Percentiles rank a stretch among this genome's conserved stretches.
These are phyloP conservation scores for Neomicropteryx cornuta DNA, from an alignment of 1,140 invertebrate genomes.

Conservation along the genomic window DNA sequence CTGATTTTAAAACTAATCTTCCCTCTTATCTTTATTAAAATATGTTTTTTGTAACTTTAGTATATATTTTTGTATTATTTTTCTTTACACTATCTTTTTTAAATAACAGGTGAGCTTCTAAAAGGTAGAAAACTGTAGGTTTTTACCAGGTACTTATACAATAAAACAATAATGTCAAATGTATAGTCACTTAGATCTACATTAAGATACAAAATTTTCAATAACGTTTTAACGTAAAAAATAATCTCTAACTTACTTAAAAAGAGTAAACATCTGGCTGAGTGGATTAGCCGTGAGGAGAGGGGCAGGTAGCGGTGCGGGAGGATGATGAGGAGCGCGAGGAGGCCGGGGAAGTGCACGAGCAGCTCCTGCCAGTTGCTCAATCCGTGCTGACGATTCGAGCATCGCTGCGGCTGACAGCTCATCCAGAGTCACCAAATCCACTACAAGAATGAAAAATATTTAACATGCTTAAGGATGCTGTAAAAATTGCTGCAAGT, in stretches of 20 bases:
- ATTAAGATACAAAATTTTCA: no score
- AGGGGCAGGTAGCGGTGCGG: conserved; percentile 57
- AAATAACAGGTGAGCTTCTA: no score
- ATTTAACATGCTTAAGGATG: neutral
- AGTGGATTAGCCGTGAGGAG: conserved; percentile 46
- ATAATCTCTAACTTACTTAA: conserved; percentile 47
- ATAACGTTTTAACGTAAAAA: no score
- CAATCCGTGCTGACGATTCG: conserved; percentile 86
- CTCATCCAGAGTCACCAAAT: conserved; percentile 86
- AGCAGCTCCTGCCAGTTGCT: conserved; percentile 72
- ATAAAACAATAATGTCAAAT: no score
- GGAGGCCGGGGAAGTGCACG: conserved; percentile 46
- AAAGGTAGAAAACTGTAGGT: no score
- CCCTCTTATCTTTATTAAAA: no score
- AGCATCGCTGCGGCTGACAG: conserved; percentile 86
- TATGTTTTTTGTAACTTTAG: no score
- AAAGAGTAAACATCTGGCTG: conserved; percentile 55
- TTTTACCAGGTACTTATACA: no score
- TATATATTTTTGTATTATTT: no score
- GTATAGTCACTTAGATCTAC: no score
- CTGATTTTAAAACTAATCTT: no score
- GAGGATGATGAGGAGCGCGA: conserved; percentile 65
- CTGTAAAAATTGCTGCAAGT: neutral
- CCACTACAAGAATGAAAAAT: conserved; percentile 51
- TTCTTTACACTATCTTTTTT: no score